Base-by-base conservation (phyloP, 2,888 invertebrate genomes). In the Herminia tarsipennalis region DNA sequence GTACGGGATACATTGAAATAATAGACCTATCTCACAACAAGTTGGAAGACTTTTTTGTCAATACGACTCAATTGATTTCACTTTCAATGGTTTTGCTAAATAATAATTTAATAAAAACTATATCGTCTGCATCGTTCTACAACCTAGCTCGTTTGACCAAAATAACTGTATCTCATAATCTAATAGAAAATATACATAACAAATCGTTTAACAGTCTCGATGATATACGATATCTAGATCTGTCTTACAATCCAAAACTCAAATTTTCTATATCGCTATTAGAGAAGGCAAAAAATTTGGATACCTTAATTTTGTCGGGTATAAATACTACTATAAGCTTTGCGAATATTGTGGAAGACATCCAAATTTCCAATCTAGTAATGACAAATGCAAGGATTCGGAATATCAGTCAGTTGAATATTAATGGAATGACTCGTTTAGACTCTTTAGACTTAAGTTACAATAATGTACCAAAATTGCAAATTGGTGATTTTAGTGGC, bases 11-110 rank as follows among this genome's bases (percentile, higher is more conserved):
- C 9, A 61, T 87, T 24, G 69, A 72, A 59, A 65, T 50, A 2
- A 54, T 88, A 4, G 88, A 88, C 52, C 57, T 87, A n/a, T 87
- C 87, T 0, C 67, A 59, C 43, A 88, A 88, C 28, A 50, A 65
- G 51, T 44, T 87, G 0, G 65, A 46, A 35, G 36, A 45, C 3
- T 85, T 88, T 39, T 24, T 50, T 1, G 37, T 88, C 1, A 87
- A 87, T 42, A 63, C 69, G n/a, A 75, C 76, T 1, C 72, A 80
- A 21, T 52, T 87, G 29, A 29, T 40, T 3, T 68, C 66, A 9
- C 46, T 88, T 3, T 55, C 55, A 2, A 62, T 39, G 3, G 50
- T 88, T 27, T 51, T 75, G 5, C 49, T 88, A 18, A 75, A 78
- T 39, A 77, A 85, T 37, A 88, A 88, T 64, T 30, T 62, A 13